These are phyloP conservation scores for Pentamera pediparva DNA, from an alignment of 53 echinoderm and acorn worm genomes.

Conservation along the genomic window DNA sequence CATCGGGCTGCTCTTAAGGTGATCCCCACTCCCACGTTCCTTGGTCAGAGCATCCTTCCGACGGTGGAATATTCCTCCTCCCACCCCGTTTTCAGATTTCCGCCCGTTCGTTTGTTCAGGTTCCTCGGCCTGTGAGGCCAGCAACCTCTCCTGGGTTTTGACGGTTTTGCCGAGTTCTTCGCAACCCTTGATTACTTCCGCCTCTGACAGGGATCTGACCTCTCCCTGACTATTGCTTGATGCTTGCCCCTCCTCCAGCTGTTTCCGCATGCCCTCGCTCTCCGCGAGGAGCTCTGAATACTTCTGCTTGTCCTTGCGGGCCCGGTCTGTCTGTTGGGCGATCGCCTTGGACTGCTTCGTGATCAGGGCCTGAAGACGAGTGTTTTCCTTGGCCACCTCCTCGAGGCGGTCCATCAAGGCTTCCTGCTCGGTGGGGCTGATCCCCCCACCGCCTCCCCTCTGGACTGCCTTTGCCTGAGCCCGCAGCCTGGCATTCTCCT, in stretches of 20 bases:
- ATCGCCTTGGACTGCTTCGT: conserved; percentile 82
- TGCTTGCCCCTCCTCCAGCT: conserved; percentile 7
- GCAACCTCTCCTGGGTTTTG: conserved; percentile 42
- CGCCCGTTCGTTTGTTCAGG: conserved; percentile 44
- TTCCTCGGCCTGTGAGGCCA: conserved; percentile 42
- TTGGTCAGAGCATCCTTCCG: conserved; percentile 49
- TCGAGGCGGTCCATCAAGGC: conserved; percentile 40
- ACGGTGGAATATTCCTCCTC: conserved; percentile 58
- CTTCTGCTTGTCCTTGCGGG: conserved; percentile 59
- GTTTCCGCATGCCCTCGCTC: conserved; percentile 38
- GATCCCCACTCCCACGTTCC: conserved; percentile 23
- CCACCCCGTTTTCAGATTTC: conserved; percentile 63
- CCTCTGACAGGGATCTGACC: neutral
- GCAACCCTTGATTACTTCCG: conserved; percentile 57
- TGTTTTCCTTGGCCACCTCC: conserved; percentile 46
- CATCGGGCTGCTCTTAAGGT: conserved; percentile 31
- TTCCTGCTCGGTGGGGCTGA: neutral
- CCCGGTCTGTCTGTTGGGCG: conserved; percentile 71
- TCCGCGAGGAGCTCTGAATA: conserved; percentile 57
- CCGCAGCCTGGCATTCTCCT: conserved; percentile 29
- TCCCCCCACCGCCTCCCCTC: conserved; percentile 17
- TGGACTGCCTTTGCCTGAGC: conserved; percentile 30
- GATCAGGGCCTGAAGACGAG: conserved; percentile 50
- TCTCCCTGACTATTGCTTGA: conserved; percentile 1
- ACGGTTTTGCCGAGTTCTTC: conserved; percentile 52